phyloP scores from a whole-genome alignment of 2,113 vertebrate species.

The Platanista minor region DNA sequence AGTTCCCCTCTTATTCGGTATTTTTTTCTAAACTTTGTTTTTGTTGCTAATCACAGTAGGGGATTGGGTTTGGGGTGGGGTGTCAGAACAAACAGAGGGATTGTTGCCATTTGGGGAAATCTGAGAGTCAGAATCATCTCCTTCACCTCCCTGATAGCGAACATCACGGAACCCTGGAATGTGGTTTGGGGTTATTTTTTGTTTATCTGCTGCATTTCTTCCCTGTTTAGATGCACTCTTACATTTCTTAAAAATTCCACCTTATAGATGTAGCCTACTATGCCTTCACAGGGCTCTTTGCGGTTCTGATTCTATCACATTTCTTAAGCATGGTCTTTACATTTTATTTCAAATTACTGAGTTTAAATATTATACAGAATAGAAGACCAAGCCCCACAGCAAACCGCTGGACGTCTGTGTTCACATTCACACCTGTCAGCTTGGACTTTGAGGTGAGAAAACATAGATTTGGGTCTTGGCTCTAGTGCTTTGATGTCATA shows the following conservation, averaged over 20 bases:
- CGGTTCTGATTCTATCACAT: not conserved
- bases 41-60: not conserved
- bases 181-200: accelerated
- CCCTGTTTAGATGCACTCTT: not conserved
- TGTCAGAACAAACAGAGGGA: not conserved
- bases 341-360: not conserved
- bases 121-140: not conserved
- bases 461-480: not conserved
- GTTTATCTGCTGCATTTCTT: not conserved
- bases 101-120: not conserved
- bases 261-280: not conserved
- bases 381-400: not conserved
- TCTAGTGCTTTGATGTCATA: not conserved
- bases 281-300: not conserved
- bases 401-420: not conserved
- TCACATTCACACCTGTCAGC: not conserved
- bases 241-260: not conserved
- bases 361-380: not conserved
- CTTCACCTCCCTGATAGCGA: not conserved
- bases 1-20: not conserved
- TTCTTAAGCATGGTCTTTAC: not conserved
- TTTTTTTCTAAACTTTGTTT: not conserved
- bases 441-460: not conserved
- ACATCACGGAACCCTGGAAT: not conserved
- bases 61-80: not conserved